Base-by-base conservation (phyloP, 2,888 invertebrate genomes). In the Sclerodermus sp. region DNA sequence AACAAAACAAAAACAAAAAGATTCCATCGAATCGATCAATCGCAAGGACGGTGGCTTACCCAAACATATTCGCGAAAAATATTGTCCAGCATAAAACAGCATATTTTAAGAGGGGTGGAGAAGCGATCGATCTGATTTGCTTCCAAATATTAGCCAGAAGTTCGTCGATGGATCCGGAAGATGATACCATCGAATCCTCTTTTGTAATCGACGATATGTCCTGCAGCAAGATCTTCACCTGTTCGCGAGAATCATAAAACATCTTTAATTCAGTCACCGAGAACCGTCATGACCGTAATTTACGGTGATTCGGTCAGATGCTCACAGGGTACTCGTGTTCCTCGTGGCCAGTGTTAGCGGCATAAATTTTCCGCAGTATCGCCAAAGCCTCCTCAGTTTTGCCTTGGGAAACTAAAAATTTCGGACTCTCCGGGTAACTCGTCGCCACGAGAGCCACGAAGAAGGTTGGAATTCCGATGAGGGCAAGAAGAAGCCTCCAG, bases 371-470 rank as follows among this genome's bases (percentile, higher is more conserved):
- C 47, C 81, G 80, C 31, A 92, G 70, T 23, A 87, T 82, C 36
- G 73, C 60, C 42, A 91, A 68, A 0, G 90, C 87, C 37, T 82
- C 81, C 0, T 84, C 81, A 1, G 81, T 75, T 47, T 81, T 78
- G 0, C 87, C 87, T 45, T 83, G 84, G 0, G 87, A 83, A 34
- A 86, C 81, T 37, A 87, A 78, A 72, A 87, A 93, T 75, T 90
- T 90, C 0, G 93, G 92, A 55, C 89, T 92, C 71, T 93, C 93
- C 0, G 91, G 90, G 12, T 87, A 81, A 39, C 81, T 79, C 6
- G 81, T 69, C 12, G 87, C 76, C 12, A 85, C 80, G 0, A 85
- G 34, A 0, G 86, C 82, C 0, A 85, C 84, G 0, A 87, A 42
- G 0, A 87, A 66, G 62, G 86, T 85, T 0, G 91, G 86, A 1